A percentile compares a stretch with the other conserved stretches of the same genome.
Evolutionary conservation across 2,113 vertebrate genomes (phyloP).

Genomic region (Ctenodactylus gundi): DNA sequence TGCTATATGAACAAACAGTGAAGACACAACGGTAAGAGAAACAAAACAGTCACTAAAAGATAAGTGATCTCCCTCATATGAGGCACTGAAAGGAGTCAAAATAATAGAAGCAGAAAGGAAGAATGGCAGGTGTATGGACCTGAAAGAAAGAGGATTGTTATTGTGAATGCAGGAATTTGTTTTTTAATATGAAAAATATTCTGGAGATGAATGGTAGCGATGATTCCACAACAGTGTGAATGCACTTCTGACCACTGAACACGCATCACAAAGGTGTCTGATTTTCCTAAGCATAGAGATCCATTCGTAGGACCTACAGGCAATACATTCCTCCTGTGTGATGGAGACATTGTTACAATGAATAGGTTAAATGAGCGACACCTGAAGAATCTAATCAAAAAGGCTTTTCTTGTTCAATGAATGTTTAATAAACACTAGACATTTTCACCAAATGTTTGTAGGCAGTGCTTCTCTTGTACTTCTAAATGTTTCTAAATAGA

Average conservation of each 20-base stretch:
- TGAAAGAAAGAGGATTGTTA: neutral
- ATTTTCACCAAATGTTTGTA: neutral
- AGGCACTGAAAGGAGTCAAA: neutral
- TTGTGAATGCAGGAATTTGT: neutral
- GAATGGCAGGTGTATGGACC: neutral
- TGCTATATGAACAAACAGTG: neutral
- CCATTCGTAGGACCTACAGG: too few relatives aligned
- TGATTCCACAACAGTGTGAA: neutral
- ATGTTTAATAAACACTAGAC: neutral
- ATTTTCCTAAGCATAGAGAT: neutral
- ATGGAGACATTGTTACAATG: neutral
- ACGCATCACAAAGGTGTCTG: neutral
- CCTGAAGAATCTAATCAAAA: neutral
- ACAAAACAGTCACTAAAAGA: neutral
- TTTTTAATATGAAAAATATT: constrained; percentile 14
- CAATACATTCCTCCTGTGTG: too few relatives aligned
- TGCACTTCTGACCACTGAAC: neutral
- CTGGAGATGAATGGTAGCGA: neutral
- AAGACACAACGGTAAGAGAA: neutral
- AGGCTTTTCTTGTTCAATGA: neutral
- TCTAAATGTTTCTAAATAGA: neutral
- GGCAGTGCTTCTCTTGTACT: neutral
- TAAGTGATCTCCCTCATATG: neutral
- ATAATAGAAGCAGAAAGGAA: neutral
- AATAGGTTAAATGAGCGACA: neutral